phyloP scores from a whole-genome alignment of 2,888 invertebrate species.

The Tipula unca region DNA sequence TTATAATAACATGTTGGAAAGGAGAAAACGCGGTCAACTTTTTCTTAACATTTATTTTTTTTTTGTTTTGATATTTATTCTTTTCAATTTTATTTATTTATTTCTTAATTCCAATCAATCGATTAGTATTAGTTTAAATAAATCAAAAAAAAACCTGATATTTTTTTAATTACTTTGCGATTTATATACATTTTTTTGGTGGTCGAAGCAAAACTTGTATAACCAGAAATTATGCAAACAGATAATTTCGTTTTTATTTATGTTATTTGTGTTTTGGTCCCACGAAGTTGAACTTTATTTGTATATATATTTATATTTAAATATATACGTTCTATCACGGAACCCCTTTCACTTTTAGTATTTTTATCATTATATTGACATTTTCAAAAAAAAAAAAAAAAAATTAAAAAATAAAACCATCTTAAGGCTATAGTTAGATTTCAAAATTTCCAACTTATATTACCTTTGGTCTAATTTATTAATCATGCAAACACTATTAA shows the following conservation, averaged over 20 bases:
- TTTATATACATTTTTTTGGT: not conserved
- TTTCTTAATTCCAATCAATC: not conserved
- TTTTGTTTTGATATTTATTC: no score
- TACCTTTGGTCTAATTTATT: not conserved
- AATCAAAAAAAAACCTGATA: not conserved
- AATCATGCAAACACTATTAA: not conserved
- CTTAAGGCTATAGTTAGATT: not conserved
- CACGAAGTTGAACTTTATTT: not conserved
- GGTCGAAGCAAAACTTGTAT: not conserved
- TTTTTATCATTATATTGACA: not conserved
- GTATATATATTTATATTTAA: not conserved
- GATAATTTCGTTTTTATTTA: not conserved
- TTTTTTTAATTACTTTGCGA: not conserved
- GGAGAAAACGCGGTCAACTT: conserved; percentile 20
- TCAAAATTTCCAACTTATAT: not conserved
- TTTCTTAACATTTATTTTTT: not conserved
- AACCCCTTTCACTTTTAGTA: conserved; percentile 14
- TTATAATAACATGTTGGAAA: not conserved
- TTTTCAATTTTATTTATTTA: not conserved
- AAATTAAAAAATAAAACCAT: not conserved
- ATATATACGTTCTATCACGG: not conserved
- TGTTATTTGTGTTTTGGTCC: not conserved
- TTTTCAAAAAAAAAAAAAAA: not conserved
- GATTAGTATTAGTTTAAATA: not conserved
- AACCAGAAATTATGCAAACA: not conserved